phyloP scores from a whole-genome alignment of 1,140 invertebrate species.

The Meloidogyne chitwoodi region DNA sequence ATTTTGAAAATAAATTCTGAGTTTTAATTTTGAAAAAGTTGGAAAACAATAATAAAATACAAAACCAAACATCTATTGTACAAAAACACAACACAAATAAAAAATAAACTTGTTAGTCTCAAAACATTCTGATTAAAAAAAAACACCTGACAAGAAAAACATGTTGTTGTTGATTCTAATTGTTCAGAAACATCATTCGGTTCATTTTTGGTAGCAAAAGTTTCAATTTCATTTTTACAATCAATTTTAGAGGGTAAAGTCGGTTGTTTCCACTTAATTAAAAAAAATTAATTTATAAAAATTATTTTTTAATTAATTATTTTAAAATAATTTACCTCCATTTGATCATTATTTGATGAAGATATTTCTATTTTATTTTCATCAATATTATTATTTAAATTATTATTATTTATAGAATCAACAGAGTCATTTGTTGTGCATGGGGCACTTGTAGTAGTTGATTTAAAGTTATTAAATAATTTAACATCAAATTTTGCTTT shows the following conservation, averaged over 20 bases:
- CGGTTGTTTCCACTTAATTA: neutral
- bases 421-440: neutral
- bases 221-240: neutral
- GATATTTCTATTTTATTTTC: neutral
- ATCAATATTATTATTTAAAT: neutral
- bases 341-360: neutral
- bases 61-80: neutral
- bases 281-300: neutral
- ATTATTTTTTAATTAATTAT: neutral
- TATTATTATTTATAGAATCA: neutral
- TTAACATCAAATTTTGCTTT: neutral
- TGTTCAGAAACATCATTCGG: neutral
- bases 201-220: neutral
- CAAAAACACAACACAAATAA: neutral
- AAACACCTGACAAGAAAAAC: neutral
- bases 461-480: neutral
- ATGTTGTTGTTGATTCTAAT: neutral
- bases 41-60: neutral
- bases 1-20: neutral
- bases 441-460: neutral
- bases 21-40: neutral
- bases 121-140: neutral
- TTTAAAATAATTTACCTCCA: neutral
- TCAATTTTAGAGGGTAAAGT: neutral
- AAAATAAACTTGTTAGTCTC: neutral